These are phyloP conservation scores for Agrilus mali DNA, from an alignment of 2,888 invertebrate genomes.

Conservation along the genomic window DNA sequence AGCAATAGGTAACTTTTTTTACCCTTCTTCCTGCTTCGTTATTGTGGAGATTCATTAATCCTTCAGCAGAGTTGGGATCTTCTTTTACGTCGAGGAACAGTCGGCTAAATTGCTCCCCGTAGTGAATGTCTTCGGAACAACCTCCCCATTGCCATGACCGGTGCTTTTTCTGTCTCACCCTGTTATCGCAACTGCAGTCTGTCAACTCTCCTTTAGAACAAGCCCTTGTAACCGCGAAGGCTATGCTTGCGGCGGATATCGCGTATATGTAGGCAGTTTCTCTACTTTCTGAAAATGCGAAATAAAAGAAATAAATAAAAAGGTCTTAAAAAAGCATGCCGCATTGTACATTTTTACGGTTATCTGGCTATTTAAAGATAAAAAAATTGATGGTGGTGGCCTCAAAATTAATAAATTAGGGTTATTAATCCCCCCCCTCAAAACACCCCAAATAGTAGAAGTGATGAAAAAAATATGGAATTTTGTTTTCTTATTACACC, in stretches of 20 bases:
- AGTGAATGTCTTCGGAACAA: conserved; percentile 82
- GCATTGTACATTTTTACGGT: too few relatives aligned
- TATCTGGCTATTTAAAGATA: too few relatives aligned
- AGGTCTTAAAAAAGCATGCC: too few relatives aligned
- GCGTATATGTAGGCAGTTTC: conserved; percentile 86
- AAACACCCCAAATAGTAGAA: too few relatives aligned
- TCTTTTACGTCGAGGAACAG: conserved; percentile 79
- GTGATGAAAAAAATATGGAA: too few relatives aligned
- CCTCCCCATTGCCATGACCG: conserved; percentile 88
- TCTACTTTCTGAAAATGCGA: conserved; percentile 56
- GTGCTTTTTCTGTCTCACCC: conserved; percentile 54
- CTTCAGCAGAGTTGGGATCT: conserved; percentile 55
- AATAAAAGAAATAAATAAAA: too few relatives aligned
- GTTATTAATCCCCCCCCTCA: too few relatives aligned
- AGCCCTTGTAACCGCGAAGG: conserved; percentile 76
- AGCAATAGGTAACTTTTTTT: conserved; percentile 20
- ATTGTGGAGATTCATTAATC: conserved; percentile 84
- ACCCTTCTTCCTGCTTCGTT: conserved; percentile 86
- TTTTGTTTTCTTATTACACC: too few relatives aligned
- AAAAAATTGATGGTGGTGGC: too few relatives aligned
- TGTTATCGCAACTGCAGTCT: conserved; percentile 79
- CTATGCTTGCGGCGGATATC: conserved; percentile 78
- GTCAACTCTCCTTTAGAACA: conserved; percentile 77
- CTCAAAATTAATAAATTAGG: too few relatives aligned
- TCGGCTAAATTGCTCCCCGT: conserved; percentile 72